Evolutionary conservation across 2,797 vertebrate genomes (phyloP), one percentile per base, ranked within the genome.

Genomic region (Poliocrania exsul): DNA sequence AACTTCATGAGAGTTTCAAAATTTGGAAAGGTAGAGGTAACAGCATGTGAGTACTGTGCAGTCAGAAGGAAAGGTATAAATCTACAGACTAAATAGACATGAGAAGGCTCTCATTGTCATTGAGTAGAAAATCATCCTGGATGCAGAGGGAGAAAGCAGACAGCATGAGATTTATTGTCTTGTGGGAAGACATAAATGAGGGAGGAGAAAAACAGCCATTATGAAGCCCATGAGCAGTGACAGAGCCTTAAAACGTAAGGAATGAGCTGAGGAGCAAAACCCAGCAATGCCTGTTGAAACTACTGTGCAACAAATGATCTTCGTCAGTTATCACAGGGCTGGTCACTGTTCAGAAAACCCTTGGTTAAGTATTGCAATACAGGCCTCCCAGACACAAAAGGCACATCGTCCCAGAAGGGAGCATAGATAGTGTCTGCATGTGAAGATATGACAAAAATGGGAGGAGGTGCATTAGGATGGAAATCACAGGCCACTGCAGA

Each of bases 21-120:
- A 38, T 6, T 6, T 46, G 21, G 31, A 81, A 64, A 19, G 10
- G 12, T 42, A 47, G 26, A 37, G 21, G 5, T 21, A 12, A 33
- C 3, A 29, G 16, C 0, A 0, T 44, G 15, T 74, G 12, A 3
- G 12, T 35, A 40, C 19, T 69, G 9, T 47, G 12, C 26, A 50
- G 21, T 71, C 37, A 92, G 60, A 82, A 60, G 28, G 19, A 53
- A 58, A 62, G 5, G 6, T 70, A 4, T 12, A 71, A 64, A 57
- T 10, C 5, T 42, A 51, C 28, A 49, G 29, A 11, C 6, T 60
- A 71, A 62, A 62, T 1, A 3, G 31, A 81, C 9, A 18, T 16
- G 5, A 66, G 58, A 75, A 75, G 6, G 28, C 25, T 4, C 11
- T 57, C 24, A 8, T 6, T 72, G 15, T 56, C 26, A 23, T 37